A percentile compares a stretch with the other conserved stretches of the same genome.
phyloP scores from a whole-genome alignment of 2,113 vertebrate genomes.

The Oryzias melastigma region DNA sequence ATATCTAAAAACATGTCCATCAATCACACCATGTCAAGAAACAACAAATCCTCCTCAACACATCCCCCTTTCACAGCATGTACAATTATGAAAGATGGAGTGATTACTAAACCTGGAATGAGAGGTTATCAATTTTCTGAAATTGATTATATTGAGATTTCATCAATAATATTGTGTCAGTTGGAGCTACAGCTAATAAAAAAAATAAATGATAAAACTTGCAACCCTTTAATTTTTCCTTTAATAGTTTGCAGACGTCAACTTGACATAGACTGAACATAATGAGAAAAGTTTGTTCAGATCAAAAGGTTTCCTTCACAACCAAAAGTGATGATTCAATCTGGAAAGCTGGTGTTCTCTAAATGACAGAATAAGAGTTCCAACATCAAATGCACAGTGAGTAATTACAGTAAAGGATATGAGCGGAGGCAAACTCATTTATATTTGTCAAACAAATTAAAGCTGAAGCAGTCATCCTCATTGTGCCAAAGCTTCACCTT shows the following conservation, averaged over 20 bases:
- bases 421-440: constrained; percentile 69
- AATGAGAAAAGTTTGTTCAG: constrained; percentile 57
- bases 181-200: constrained; percentile 23
- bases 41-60: too few relatives aligned
- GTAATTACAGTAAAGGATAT: constrained; percentile 70
- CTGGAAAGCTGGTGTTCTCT: constrained; percentile 47
- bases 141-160: too few relatives aligned
- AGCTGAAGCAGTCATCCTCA: constrained; percentile 53
- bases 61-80: too few relatives aligned
- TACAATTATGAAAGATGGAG: too few relatives aligned
- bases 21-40: too few relatives aligned
- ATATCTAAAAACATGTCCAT: too few relatives aligned
- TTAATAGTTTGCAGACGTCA: constrained; percentile 46
- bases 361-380: constrained; percentile 52
- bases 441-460: constrained; percentile 71
- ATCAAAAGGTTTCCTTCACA: constrained; percentile 52
- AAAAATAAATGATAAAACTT: constrained; percentile 8
- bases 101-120: too few relatives aligned
- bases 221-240: constrained; percentile 9
- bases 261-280: constrained; percentile 35
- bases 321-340: constrained; percentile 57
- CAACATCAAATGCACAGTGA: constrained; percentile 62
- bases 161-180: too few relatives aligned
- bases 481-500: constrained; percentile 32
- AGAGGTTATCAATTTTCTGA: too few relatives aligned